Evolutionary conservation across 1,140 invertebrate genomes (phyloP).

Genomic region (Potamilus streckersoni): DNA sequence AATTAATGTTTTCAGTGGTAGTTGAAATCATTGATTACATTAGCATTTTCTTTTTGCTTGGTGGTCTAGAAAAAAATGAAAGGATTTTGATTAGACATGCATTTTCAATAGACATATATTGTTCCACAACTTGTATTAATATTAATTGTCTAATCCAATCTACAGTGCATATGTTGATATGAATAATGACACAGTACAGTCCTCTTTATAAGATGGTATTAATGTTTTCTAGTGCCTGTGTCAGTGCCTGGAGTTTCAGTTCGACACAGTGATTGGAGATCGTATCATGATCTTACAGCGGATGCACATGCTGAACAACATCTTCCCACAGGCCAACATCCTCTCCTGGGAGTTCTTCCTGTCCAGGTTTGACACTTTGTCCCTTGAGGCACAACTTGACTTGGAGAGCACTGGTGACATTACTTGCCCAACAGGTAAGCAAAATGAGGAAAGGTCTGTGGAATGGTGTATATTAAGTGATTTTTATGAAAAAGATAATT

Average conservation of each 20-base stretch:
- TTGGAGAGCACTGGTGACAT: slow-evolving; percentile 63
- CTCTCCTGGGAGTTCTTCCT: slow-evolving; percentile 99
- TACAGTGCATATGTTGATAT: too few species aligned
- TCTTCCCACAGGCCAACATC: slow-evolving; percentile 89
- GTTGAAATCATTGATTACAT: too few species aligned
- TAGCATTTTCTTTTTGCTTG: too few species aligned
- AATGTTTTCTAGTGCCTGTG: slow-evolving; percentile 66
- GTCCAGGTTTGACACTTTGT: slow-evolving; percentile 95
- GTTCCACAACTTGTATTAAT: too few species aligned
- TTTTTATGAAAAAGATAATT: too few species aligned
- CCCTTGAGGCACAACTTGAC: slow-evolving; percentile 80
- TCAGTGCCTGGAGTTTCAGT: slow-evolving; percentile 71
- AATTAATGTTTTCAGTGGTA: too few species aligned
- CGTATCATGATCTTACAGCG: slow-evolving; percentile 97
- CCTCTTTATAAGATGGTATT: background rate
- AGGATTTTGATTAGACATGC: too few species aligned
- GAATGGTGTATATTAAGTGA: too few species aligned
- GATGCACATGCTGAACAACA: slow-evolving; percentile 93
- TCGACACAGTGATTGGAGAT: slow-evolving; percentile 89
- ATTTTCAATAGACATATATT: too few species aligned
- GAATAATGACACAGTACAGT: background rate
- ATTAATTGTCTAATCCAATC: too few species aligned
- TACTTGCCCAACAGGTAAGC: slow-evolving; percentile 81
- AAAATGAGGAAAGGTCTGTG: background rate
- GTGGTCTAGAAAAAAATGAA: too few species aligned